Conservation (phyloP, 2,113 vertebrate species). For the Myiagra hebetior region DNA sequence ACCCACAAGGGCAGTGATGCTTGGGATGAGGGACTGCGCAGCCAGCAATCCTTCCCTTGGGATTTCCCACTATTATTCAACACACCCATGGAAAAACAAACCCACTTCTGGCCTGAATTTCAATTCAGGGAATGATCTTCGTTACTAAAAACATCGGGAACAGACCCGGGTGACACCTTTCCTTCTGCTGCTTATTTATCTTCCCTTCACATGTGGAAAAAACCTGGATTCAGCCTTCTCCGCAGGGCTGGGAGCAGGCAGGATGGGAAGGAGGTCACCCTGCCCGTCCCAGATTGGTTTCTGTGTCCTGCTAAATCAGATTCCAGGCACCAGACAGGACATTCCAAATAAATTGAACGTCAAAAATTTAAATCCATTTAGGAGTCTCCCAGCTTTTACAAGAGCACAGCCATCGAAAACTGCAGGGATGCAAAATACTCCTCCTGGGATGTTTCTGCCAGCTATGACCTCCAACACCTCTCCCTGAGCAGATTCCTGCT, state of each 20-base stretch:
- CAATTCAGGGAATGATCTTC: background rate
- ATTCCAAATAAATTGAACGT: slow-evolving; percentile 42
- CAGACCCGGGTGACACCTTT: background rate
- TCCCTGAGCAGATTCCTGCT: background rate
- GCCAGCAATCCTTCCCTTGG: background rate
- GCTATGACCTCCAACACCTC: background rate
- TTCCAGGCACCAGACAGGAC: background rate
- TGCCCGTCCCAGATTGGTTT: background rate
- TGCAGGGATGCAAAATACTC: background rate
- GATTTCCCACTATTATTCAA: background rate
- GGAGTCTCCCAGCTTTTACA: background rate
- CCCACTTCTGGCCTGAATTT: background rate
- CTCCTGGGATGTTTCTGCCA: slow-evolving; percentile 11
- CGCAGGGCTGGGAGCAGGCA: background rate
- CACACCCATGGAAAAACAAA: background rate
- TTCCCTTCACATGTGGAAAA: background rate
- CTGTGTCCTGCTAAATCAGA: background rate
- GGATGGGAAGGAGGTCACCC: background rate
- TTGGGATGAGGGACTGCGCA: background rate
- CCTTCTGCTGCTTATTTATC: background rate
- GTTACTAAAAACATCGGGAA: background rate
- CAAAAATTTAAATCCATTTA: slow-evolving; percentile 31
- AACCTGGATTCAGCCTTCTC: background rate
- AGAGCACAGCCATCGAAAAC: background rate
- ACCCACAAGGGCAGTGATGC: no score